Evolutionary conservation across 2,113 vertebrate genomes (phyloP).

Genomic region (Burhinus bistriatus): DNA sequence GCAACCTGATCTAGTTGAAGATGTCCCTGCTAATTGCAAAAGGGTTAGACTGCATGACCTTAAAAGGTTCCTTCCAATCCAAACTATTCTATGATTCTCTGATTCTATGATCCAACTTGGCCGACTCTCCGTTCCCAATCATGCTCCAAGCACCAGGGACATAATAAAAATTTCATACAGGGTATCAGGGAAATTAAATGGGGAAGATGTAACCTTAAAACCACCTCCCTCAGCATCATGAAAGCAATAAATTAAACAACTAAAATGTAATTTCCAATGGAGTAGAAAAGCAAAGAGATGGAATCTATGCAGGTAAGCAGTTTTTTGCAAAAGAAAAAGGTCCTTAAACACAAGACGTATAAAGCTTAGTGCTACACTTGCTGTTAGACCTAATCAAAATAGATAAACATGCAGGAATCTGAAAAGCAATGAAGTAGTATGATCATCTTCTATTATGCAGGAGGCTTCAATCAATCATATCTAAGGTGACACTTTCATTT

Average conservation of each 20-base stretch:
- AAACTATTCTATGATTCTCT: not conserved
- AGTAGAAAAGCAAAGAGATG: not conserved
- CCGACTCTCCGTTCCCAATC: not conserved
- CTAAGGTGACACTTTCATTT: not conserved
- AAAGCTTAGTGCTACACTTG: not conserved
- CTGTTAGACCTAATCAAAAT: not conserved
- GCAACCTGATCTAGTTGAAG: not conserved
- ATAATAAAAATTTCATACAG: not conserved
- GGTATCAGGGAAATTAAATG: not conserved
- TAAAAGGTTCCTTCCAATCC: not conserved
- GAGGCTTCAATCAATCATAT: not conserved
- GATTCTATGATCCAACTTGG: not conserved
- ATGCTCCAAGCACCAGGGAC: not conserved
- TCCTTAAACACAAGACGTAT: not conserved
- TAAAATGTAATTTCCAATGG: not conserved
- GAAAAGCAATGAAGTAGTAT: not conserved
- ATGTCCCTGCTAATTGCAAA: not conserved
- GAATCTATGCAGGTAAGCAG: accelerated
- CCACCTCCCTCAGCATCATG: accelerated
- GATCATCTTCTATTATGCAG: not conserved
- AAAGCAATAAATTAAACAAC: not conserved
- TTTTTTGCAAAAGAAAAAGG: not conserved
- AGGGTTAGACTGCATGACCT: not conserved
- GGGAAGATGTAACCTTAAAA: not conserved
- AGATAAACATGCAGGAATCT: not conserved